Evolutionary conservation across 1,140 invertebrate species (phyloP).

Genomic region (Pachypsylla venusta): DNA sequence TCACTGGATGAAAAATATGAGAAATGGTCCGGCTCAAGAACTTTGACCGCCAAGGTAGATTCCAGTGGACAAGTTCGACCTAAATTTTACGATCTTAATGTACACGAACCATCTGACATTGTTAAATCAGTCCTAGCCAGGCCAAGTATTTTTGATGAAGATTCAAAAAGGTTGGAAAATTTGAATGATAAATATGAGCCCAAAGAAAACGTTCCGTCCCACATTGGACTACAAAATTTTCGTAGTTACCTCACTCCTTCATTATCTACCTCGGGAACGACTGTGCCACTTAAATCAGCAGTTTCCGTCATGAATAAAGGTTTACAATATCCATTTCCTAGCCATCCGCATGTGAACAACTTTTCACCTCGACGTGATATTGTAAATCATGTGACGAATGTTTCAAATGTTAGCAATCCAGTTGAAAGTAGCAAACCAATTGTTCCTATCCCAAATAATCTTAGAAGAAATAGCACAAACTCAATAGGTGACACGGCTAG

Average conservation of each 20-base stretch:
- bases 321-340: constrained; percentile 66
- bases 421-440: neutral
- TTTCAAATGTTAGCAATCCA: neutral
- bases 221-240: constrained; percentile 11
- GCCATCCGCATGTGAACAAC: constrained; percentile 41
- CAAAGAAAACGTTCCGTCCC: constrained; percentile 35
- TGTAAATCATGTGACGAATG: constrained; percentile 11
- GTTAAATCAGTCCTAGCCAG: constrained; percentile 81
- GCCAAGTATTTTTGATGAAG: constrained; percentile 88
- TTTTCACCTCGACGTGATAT: constrained; percentile 8
- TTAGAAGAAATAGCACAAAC: neutral
- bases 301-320: constrained; percentile 38
- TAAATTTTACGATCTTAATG: constrained; percentile 53
- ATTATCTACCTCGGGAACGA: neutral
- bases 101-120: constrained; percentile 78
- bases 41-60: constrained; percentile 39
- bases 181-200: constrained; percentile 74
- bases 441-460: constrained; percentile 4
- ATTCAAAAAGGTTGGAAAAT: constrained; percentile 81
- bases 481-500: constrained; percentile 13
- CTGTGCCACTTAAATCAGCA: constrained; percentile 22
- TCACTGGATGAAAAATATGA: constrained; percentile 83
- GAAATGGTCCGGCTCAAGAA: constrained; percentile 61
- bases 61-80: constrained; percentile 40
- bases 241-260: constrained; percentile 3